Conservation (phyloP, 2,113 vertebrate species). For the Coracopsis vasa region DNA sequence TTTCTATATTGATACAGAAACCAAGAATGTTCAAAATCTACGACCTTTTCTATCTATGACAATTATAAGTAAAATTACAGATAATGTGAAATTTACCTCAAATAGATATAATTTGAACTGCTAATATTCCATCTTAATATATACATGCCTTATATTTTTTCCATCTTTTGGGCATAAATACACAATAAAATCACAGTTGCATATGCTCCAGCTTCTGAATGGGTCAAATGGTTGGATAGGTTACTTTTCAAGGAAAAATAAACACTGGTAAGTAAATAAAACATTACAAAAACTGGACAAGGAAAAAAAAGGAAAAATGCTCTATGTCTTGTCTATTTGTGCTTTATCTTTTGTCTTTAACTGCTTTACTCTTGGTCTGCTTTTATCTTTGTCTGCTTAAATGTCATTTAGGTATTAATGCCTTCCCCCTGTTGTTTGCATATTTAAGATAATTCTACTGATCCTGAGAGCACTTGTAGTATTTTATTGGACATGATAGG, state of each 20-base stretch:
- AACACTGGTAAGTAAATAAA: not conserved
- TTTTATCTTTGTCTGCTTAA: not conserved
- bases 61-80: not conserved
- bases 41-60: not conserved
- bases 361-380: not conserved
- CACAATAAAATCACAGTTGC: not conserved
- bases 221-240: not conserved
- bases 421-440: not conserved
- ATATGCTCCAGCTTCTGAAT: not conserved
- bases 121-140: not conserved
- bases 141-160: not conserved
- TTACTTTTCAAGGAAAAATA: not conserved
- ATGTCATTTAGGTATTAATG: not conserved
- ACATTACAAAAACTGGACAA: not conserved
- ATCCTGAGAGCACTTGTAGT: not conserved
- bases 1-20: not conserved
- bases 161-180: not conserved
- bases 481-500: not conserved
- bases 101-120: not conserved
- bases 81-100: not conserved
- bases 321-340: not conserved
- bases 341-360: not conserved
- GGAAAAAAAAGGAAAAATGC: not conserved
- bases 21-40: not conserved
- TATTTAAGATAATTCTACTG: not conserved